phyloP scores from a whole-genome alignment of 92 coral and sea anemone genomes.

The Umimayanthus chanpuru region DNA sequence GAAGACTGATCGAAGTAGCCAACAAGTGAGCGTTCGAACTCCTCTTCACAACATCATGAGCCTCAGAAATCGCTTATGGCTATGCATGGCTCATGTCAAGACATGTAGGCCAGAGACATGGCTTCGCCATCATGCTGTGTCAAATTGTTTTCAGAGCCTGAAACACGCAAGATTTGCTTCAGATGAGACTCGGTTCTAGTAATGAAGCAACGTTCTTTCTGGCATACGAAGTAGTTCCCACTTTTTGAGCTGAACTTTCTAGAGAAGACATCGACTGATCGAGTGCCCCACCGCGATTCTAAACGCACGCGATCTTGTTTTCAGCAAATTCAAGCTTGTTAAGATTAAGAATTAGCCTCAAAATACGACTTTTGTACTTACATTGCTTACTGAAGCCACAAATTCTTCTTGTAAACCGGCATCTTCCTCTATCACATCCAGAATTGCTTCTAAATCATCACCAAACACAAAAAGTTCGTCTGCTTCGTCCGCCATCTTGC shows the following conservation, averaged over 20 bases:
- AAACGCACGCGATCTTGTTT: conserved; percentile 42
- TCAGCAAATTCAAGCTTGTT: conserved; percentile 46
- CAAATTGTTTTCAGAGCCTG: neutral
- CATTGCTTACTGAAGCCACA: conserved; percentile 42
- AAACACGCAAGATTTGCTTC: conserved; percentile 15
- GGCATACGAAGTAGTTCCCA: conserved; percentile 29
- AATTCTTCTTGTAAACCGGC: conserved; percentile 26
- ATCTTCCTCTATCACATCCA: conserved; percentile 22
- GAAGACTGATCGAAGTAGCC: neutral
- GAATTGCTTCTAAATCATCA: conserved; percentile 19
- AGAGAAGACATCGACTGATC: conserved; percentile 2
- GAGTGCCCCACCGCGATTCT: neutral
- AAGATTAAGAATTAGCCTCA: conserved; percentile 38
- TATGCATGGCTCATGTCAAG: neutral
- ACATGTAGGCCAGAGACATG: neutral
- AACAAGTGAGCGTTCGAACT: conserved; percentile 14
- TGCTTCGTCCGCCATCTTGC: conserved; percentile 33
- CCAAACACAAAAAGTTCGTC: conserved; percentile 27
- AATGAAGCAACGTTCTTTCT: neutral
- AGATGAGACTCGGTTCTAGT: neutral
- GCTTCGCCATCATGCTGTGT: neutral
- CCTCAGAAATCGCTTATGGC: too few species aligned
- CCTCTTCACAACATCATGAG: neutral
- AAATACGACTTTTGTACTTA: conserved; percentile 41
- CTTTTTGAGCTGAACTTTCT: conserved; percentile 5